These are phyloP conservation scores for Dicrurus megarhynchus DNA, from an alignment of 2,113 vertebrate species.

Conservation along the genomic window DNA sequence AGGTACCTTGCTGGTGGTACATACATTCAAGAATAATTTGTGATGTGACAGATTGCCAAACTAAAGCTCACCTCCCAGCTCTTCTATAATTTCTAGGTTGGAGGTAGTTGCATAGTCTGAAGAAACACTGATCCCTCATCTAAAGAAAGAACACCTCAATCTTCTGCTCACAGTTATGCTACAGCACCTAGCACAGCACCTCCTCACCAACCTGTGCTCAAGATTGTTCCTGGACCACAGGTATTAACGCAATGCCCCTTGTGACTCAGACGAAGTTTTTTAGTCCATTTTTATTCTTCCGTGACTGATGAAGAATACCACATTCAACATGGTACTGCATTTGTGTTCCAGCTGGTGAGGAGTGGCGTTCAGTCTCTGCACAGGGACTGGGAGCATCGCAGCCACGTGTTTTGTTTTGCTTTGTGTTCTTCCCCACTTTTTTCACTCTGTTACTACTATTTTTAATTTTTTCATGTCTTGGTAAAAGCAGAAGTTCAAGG, in stretches of 20 bases:
- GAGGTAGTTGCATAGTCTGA: neutral
- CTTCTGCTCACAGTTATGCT: neutral
- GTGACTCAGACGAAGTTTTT: neutral
- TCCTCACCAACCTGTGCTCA: neutral
- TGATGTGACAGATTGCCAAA: neutral
- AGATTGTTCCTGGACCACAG: neutral
- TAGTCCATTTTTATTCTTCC: neutral
- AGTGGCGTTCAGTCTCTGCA: neutral
- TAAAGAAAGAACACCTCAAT: neutral
- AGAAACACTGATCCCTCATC: neutral
- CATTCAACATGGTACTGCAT: neutral
- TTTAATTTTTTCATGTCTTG: neutral
- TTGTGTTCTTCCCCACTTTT: neutral
- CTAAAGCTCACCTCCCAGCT: neutral
- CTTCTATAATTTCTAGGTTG: neutral
- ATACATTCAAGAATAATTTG: neutral
- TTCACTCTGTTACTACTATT: neutral
- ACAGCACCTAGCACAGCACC: neutral
- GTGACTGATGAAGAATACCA: neutral
- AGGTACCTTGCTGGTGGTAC: neutral
- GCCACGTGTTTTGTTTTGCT: neutral
- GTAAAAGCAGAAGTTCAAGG: neutral
- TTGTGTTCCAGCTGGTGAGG: neutral
- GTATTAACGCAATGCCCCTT: neutral
- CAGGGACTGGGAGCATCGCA: neutral